phyloP scores from a whole-genome alignment of 2,888 invertebrate genomes.

The Sminthurinus aureus region DNA sequence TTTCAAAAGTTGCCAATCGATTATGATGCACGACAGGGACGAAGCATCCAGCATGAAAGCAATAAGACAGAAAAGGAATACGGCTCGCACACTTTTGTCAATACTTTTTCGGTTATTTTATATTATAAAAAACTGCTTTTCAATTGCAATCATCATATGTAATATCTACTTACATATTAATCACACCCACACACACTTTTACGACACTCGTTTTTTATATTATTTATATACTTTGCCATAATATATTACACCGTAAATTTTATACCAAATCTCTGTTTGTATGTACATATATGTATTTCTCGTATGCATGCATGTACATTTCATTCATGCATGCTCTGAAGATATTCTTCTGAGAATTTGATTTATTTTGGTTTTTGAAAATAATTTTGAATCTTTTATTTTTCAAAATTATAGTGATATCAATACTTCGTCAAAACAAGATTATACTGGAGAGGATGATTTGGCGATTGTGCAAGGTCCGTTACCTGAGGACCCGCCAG shows the following conservation, averaged over 20 bases:
- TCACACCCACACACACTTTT: too few relatives aligned
- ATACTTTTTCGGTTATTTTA: slow-evolving; percentile 41
- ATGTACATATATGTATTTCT: not conserved
- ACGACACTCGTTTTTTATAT: not conserved
- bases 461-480: slow-evolving; percentile 97
- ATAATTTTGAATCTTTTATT: not conserved
- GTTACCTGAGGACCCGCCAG: slow-evolving; percentile 94
- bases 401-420: not conserved
- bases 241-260: not conserved
- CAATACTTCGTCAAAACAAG: not conserved
- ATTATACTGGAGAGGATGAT: slow-evolving; percentile 65
- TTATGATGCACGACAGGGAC: slow-evolving; percentile 21
- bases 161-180: not conserved
- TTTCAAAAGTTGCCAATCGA: slow-evolving; percentile 28
- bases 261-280: not conserved
- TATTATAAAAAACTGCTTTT: slow-evolving; percentile 23
- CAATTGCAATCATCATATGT: not conserved
- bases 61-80: slow-evolving; percentile 24
- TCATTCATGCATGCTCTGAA: too few relatives aligned
- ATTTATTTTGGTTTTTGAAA: not conserved
- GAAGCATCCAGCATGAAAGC: slow-evolving; percentile 21
- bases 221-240: not conserved
- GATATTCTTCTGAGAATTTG: not conserved
- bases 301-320: not conserved
- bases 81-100: slow-evolving; percentile 26